phyloP scores from a whole-genome alignment of 2,888 invertebrate genomes.

The Pterobdella sp. region DNA sequence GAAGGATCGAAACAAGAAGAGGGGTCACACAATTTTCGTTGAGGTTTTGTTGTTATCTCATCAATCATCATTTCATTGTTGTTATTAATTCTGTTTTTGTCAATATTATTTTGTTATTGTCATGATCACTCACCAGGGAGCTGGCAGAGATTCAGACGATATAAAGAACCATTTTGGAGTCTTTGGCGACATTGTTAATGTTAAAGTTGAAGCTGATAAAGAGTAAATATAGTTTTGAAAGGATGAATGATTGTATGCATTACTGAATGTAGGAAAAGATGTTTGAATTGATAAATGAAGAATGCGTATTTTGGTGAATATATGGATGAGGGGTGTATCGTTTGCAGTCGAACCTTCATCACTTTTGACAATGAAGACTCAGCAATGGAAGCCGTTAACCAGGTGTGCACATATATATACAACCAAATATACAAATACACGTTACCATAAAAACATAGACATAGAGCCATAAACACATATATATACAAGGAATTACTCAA shows the following conservation, averaged over 20 bases:
- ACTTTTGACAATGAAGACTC: slow-evolving; percentile 1
- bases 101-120: background rate
- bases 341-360: slow-evolving; percentile 3
- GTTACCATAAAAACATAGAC: no score
- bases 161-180: background rate
- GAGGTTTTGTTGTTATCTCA: no score
- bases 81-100: background rate
- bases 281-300: background rate
- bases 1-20: background rate
- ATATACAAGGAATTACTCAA: no score
- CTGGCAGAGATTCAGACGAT: no score
- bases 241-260: background rate
- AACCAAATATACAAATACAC: no score
- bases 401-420: no score
- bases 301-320: background rate
- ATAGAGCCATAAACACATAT: no score
- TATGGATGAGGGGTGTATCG: background rate
- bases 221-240: background rate
- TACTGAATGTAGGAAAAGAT: background rate
- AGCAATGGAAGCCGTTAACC: slow-evolving; percentile 6
- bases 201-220: background rate
- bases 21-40: background rate
- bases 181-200: background rate
- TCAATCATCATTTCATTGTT: background rate
- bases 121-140: no score